These are phyloP conservation scores for Xenopus tropicalis DNA, from an alignment of 2,113 vertebrate genomes.

Conservation along the genomic window UCB_Xtro_10.0 CM004443.2:132474501-132475000, in stretches of 20 bases:
- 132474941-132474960: slow-evolving; percentile 95
- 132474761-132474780: slow-evolving; percentile 81
- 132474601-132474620: slow-evolving; percentile 69
- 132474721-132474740: slow-evolving; percentile 66
- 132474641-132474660: slow-evolving; percentile 68
- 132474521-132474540: slow-evolving; percentile 55
- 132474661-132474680: slow-evolving; percentile 56
- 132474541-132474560: slow-evolving; percentile 43
- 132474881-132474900: slow-evolving; percentile 91
- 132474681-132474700: slow-evolving; percentile 78
- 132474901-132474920: slow-evolving; percentile 96
- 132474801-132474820: slow-evolving; percentile 69
- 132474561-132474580: slow-evolving; percentile 52
- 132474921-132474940: slow-evolving; percentile 92
- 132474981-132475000: slow-evolving; percentile 93
- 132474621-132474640: slow-evolving; percentile 71
- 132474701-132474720: slow-evolving; percentile 82
- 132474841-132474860: slow-evolving; percentile 55
- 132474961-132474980: slow-evolving; percentile 97
- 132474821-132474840: slow-evolving; percentile 50
- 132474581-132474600: slow-evolving; percentile 65
- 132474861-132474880: slow-evolving; percentile 92
- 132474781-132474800: slow-evolving; percentile 67
- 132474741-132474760: slow-evolving; percentile 88
- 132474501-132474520: slow-evolving; percentile 23